phyloP scores from a whole-genome alignment of 2,888 invertebrate genomes.

The Lithodes maja region DNA sequence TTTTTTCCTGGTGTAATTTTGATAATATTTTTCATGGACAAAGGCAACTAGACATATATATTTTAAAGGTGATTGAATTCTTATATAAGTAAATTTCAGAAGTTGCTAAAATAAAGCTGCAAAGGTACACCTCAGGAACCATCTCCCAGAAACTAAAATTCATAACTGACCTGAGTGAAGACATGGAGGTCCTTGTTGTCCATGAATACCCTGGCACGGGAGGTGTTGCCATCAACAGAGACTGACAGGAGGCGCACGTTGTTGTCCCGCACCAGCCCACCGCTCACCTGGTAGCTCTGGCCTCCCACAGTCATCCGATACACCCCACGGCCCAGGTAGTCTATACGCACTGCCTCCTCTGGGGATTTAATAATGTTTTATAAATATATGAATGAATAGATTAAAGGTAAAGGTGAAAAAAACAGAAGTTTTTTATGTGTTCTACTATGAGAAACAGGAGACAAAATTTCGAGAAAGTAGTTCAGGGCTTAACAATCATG shows the following conservation, averaged over 20 bases:
- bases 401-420: too few relatives aligned
- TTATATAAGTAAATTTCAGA: too few relatives aligned
- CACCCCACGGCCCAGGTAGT: constrained; percentile 46
- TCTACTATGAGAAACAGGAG: too few relatives aligned
- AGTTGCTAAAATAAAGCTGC: background rate
- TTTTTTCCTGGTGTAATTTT: too few relatives aligned
- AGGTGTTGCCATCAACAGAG: constrained; percentile 77
- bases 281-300: constrained; percentile 58
- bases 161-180: constrained; percentile 79
- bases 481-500: too few relatives aligned
- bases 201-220: constrained; percentile 79
- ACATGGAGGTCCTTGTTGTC: constrained; percentile 79
- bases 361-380: background rate
- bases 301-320: constrained; percentile 63
- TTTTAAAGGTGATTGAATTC: too few relatives aligned
- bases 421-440: too few relatives aligned
- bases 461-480: too few relatives aligned
- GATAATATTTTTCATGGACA: too few relatives aligned
- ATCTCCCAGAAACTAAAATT: too few relatives aligned
- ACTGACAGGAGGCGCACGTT: constrained; percentile 72
- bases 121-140: background rate
- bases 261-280: constrained; percentile 46
- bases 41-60: too few relatives aligned
- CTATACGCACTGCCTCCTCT: constrained; percentile 45
- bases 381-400: too few relatives aligned